These are phyloP conservation scores for Dendrolimus houi DNA, from an alignment of 2,888 invertebrate genomes.

Conservation along the genomic window DNA sequence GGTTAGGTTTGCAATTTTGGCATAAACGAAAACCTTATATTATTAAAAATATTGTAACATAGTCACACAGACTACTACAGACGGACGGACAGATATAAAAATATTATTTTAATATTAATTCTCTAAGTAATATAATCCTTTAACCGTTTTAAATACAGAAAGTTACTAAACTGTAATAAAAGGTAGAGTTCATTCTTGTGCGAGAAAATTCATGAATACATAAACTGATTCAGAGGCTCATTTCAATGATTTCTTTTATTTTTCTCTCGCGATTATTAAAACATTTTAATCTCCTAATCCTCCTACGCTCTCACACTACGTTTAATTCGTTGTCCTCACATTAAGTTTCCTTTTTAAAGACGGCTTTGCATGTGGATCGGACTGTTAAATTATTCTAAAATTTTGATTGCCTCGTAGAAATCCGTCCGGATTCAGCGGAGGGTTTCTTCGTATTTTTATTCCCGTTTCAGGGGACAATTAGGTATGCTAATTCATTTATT, in stretches of 20 bases:
- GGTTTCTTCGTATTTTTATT: constrained; percentile 55
- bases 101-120: too few relatives aligned
- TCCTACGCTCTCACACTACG: constrained; percentile 19
- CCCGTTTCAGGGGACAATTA: constrained; percentile 62
- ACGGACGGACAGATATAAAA: too few relatives aligned
- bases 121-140: too few relatives aligned
- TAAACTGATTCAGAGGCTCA: not conserved
- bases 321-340: constrained; percentile 21
- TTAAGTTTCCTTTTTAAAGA: constrained; percentile 35
- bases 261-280: constrained; percentile 49
- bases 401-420: constrained; percentile 65
- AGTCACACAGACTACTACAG: too few relatives aligned
- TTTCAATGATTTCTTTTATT: constrained; percentile 28
- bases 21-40: too few relatives aligned
- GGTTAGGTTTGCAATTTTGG: too few relatives aligned
- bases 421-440: constrained; percentile 45
- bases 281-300: constrained; percentile 42
- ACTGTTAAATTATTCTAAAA: constrained; percentile 57
- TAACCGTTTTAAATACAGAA: too few relatives aligned
- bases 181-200: too few relatives aligned
- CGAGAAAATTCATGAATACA: too few relatives aligned
- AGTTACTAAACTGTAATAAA: too few relatives aligned
- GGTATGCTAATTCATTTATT: constrained; percentile 69
- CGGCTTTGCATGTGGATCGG: constrained; percentile 53
- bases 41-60: too few relatives aligned